Percentiles rank a stretch among this genome's conserved stretches.
Conservation (phyloP, 2,888 invertebrate genomes). For the Xestia rhomboidea region DNA sequence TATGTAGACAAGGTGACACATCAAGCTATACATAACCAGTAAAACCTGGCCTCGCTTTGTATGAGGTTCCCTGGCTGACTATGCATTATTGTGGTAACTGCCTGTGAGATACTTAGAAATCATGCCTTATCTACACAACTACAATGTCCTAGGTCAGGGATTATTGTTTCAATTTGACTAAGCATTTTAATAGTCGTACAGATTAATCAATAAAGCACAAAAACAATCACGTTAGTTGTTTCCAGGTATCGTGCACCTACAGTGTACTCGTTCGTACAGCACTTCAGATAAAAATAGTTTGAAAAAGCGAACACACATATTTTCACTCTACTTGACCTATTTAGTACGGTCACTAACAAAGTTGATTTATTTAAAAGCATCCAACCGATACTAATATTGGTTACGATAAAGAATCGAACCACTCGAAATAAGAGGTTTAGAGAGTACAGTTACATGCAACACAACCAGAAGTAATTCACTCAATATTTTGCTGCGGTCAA, state of each 20-base stretch:
- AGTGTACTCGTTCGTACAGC: constrained; percentile 39
- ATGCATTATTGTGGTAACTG: not conserved
- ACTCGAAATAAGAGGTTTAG: constrained; percentile 19
- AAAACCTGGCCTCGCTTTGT: too few relatives aligned
- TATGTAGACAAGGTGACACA: too few relatives aligned
- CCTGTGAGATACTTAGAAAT: not conserved
- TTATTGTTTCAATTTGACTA: not conserved
- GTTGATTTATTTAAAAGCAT: constrained; percentile 51
- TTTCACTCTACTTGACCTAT: constrained; percentile 59
- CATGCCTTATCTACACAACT: not conserved
- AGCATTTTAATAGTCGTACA: not conserved
- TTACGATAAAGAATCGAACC: constrained; percentile 21
- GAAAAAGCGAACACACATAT: constrained; percentile 52
- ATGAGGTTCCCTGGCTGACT: not conserved
- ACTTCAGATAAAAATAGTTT: constrained; percentile 57
- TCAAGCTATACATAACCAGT: too few relatives aligned
- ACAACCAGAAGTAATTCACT: constrained; percentile 34
- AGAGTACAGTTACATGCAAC: constrained; percentile 49
- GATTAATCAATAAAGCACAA: constrained; percentile 15
- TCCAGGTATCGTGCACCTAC: constrained; percentile 41
- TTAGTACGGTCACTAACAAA: constrained; percentile 53
- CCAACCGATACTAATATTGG: constrained; percentile 34
- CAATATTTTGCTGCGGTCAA: constrained; percentile 48
- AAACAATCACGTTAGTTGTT: constrained; percentile 1
- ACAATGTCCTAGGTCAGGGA: not conserved